phyloP scores from a whole-genome alignment of 92 coral and sea anemone genomes.

The Bergia sp. region DNA sequence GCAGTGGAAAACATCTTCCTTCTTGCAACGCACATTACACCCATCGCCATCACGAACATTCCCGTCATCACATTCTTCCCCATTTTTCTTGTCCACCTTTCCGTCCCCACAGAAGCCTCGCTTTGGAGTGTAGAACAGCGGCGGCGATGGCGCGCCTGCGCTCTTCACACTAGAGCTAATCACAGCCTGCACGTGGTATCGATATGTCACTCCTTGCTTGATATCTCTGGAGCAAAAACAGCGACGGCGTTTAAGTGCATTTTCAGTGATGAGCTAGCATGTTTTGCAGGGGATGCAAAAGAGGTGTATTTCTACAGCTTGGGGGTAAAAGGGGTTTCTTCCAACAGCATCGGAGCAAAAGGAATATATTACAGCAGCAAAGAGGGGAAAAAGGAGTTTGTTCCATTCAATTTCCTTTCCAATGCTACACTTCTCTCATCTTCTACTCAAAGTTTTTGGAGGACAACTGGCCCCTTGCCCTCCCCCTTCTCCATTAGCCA shows the following conservation, averaged over 20 bases:
- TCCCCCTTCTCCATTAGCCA: no score
- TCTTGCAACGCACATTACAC: conserved; percentile 94
- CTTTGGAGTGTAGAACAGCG: conserved; percentile 78
- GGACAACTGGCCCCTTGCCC: no score
- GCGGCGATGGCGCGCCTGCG: conserved; percentile 79
- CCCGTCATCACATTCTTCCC: conserved; percentile 97
- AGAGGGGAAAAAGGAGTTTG: no score
- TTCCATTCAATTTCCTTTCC: no score
- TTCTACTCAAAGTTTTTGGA: no score
- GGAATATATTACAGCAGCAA: no score
- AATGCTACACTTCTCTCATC: no score
- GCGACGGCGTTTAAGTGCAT: background rate
- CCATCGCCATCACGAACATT: conserved; percentile 97
- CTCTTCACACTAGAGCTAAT: conserved; percentile 74
- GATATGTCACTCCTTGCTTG: conserved; percentile 59
- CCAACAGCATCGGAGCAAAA: no score
- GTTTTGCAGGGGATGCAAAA: no score
- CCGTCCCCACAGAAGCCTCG: conserved; percentile 99
- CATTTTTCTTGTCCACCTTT: conserved; percentile 79
- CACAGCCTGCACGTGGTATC: conserved; percentile 84
- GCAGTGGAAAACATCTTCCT: conserved; percentile 96
- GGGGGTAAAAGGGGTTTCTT: no score
- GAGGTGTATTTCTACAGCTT: no score
- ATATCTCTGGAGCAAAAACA: conserved; percentile 53
- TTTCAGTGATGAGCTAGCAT: background rate